Percentiles rank a stretch among this genome's conserved stretches.
Evolutionary conservation across 2,888 invertebrate species (phyloP).

Genomic region (Idaea biselata): DNA sequence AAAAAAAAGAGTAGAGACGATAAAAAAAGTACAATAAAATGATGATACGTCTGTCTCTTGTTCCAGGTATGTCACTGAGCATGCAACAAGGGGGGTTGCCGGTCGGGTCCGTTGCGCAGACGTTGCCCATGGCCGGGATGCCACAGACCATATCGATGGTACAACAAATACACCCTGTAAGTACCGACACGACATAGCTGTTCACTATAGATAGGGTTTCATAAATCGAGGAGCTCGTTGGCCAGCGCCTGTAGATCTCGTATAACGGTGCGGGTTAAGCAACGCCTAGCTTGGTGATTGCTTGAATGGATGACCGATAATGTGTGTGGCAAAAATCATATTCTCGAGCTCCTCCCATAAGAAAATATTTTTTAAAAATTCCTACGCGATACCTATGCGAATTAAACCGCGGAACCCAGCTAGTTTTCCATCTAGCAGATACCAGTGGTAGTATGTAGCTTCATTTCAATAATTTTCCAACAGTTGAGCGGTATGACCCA

Average conservation of each 20-base stretch:
- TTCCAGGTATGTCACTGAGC: constrained; percentile 80
- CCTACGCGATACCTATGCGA: too few species aligned
- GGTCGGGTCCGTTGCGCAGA: constrained; percentile 83
- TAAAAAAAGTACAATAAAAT: background rate
- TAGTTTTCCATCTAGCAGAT: too few species aligned
- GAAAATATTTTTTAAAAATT: too few species aligned
- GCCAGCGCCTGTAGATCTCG: too few species aligned
- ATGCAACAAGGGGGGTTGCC: constrained; percentile 83
- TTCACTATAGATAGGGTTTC: background rate
- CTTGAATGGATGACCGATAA: too few species aligned
- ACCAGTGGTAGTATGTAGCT: background rate
- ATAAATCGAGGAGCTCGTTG: too few species aligned
- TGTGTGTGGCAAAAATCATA: too few species aligned
- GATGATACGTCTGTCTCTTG: background rate
- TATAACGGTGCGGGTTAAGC: too few species aligned
- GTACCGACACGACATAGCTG: constrained; percentile 23
- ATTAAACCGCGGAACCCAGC: too few species aligned
- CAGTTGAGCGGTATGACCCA: constrained; percentile 76
- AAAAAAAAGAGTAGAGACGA: too few species aligned
- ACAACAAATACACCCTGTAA: constrained; percentile 82
- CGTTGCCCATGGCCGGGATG: constrained; percentile 70
- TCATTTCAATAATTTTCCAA: constrained; percentile 8
- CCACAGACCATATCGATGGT: constrained; percentile 82
- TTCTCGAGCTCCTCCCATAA: too few species aligned
- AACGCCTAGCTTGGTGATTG: too few species aligned